These are phyloP conservation scores for Pluvialis apricaria DNA, from an alignment of 2,113 vertebrate genomes.

Conservation along the genomic window DNA sequence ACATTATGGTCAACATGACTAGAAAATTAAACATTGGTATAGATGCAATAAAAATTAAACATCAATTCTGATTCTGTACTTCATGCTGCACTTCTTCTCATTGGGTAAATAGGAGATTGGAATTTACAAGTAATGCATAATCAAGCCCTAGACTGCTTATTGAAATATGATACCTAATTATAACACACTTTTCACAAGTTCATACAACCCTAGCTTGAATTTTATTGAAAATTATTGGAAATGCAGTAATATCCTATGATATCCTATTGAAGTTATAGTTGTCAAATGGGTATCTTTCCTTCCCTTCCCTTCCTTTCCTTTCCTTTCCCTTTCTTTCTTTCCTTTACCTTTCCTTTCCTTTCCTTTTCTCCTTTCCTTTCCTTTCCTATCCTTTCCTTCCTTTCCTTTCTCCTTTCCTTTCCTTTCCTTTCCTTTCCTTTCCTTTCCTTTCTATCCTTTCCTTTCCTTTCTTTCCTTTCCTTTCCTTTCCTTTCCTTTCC, in stretches of 20 bases:
- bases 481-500: not conserved
- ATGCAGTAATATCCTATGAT: not conserved
- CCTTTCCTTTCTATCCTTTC: not conserved
- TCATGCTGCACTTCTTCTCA: not conserved
- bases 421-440: fast-evolving
- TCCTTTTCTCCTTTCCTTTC: no score
- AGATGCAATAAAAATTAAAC: not conserved
- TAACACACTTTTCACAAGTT: not conserved
- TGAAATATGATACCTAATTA: not conserved
- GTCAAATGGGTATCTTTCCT: not conserved
- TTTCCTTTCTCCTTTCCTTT: fast-evolving
- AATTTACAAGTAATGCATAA: not conserved
- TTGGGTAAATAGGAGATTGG: not conserved
- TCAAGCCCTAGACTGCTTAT: not conserved
- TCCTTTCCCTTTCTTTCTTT: no score
- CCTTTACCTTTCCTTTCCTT: not conserved
- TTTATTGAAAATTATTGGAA: not conserved
- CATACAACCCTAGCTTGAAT: not conserved
- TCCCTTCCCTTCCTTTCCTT: not conserved
- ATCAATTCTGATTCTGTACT: not conserved
- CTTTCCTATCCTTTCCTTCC: no score
- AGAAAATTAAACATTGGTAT: not conserved
- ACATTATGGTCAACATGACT: not conserved
- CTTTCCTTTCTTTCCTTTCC: not conserved
- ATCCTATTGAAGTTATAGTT: not conserved